Evolutionary conservation across 2,888 invertebrate species (phyloP).

Genomic region (Diaprepes abbreviatus): DNA sequence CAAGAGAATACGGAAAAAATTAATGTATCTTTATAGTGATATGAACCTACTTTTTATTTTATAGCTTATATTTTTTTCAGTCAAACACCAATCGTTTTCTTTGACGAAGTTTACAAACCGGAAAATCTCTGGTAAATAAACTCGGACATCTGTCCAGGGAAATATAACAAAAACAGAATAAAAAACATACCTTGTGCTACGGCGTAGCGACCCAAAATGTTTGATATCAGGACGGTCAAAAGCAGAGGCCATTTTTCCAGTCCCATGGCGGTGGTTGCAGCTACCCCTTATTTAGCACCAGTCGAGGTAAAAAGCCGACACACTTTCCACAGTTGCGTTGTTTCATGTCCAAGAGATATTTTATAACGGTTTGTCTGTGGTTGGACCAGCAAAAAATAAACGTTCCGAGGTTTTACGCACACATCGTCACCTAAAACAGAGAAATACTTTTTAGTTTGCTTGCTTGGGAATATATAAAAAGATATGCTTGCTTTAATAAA

Average conservation of each 20-base stretch:
- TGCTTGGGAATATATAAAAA: too few species aligned
- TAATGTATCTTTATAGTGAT: too few species aligned
- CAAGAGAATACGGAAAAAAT: too few species aligned
- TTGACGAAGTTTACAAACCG: background rate
- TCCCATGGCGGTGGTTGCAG: conserved; percentile 58
- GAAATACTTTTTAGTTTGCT: background rate
- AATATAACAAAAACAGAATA: conserved; percentile 41
- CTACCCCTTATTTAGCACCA: conserved; percentile 57
- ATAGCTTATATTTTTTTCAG: too few species aligned
- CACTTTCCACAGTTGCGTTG: conserved; percentile 19
- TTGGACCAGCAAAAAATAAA: background rate
- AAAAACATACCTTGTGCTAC: conserved; percentile 60
- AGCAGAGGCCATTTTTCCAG: conserved; percentile 60
- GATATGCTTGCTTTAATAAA: too few species aligned
- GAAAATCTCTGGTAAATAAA: background rate
- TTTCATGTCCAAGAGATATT: conserved; percentile 37
- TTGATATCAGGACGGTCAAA: conserved; percentile 56
- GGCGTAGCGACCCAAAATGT: conserved; percentile 52
- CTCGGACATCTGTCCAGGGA: conserved; percentile 5
- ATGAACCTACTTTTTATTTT: too few species aligned
- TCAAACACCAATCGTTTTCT: too few species aligned
- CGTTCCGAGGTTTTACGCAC: background rate
- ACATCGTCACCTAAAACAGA: background rate
- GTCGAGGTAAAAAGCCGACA: conserved; percentile 29
- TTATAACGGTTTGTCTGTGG: background rate